Evolutionary conservation across 2,888 invertebrate species (phyloP).

Genomic region (Epistrophe grossulariae): DNA sequence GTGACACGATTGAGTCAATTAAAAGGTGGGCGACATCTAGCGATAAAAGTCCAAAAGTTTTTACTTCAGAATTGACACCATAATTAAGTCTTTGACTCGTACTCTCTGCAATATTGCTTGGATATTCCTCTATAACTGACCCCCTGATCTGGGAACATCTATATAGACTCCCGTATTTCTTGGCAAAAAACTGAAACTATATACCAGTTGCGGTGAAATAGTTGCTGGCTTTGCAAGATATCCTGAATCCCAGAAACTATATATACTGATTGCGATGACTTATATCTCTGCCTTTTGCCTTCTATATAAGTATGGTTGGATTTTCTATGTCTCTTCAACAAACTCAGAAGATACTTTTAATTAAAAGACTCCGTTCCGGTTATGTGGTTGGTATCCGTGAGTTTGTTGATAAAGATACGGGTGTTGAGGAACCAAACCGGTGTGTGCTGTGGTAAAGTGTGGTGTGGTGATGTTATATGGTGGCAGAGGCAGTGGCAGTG

Average conservation of each 20-base stretch:
- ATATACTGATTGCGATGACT: slow-evolving; percentile 75
- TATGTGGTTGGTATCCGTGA: slow-evolving; percentile 57
- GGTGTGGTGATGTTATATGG: slow-evolving; percentile 32
- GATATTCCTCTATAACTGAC: background rate
- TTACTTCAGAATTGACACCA: slow-evolving; percentile 74
- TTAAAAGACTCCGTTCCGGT: slow-evolving; percentile 67
- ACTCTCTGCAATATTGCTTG: background rate
- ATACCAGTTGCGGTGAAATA: slow-evolving; percentile 50
- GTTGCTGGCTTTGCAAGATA: slow-evolving; percentile 74
- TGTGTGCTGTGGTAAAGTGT: slow-evolving; percentile 13
- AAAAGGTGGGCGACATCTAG: slow-evolving; percentile 70
- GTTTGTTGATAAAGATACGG: slow-evolving; percentile 57
- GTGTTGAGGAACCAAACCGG: slow-evolving; percentile 1
- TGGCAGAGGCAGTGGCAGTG: background rate
- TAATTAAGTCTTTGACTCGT: slow-evolving; percentile 72
- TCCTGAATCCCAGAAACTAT: slow-evolving; percentile 53
- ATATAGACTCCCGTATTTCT: background rate
- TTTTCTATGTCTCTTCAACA: slow-evolving; percentile 34
- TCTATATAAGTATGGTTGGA: background rate
- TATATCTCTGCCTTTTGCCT: slow-evolving; percentile 26
- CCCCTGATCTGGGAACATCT: slow-evolving; percentile 14
- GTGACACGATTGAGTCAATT: slow-evolving; percentile 74
- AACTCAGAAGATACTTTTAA: slow-evolving; percentile 63
- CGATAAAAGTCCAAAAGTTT: slow-evolving; percentile 75
- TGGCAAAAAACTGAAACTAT: slow-evolving; percentile 18